These are phyloP conservation scores for Tylochromis polylepis DNA, from an alignment of 2,113 vertebrate species.

Conservation along the genomic window DNA sequence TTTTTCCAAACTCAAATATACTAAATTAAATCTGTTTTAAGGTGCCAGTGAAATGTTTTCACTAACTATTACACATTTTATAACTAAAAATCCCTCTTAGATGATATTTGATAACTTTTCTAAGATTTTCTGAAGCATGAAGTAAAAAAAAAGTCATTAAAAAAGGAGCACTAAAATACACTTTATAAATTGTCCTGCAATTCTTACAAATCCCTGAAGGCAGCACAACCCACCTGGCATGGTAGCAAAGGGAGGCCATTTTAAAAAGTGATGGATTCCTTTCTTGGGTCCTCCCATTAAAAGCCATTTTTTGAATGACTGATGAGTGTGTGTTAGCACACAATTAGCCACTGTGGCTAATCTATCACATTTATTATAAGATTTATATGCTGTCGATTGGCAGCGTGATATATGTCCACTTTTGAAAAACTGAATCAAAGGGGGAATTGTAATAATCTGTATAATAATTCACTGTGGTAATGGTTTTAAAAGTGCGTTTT, in stretches of 20 bases:
- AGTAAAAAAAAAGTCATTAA: neutral
- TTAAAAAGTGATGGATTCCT: slow-evolving; percentile 69
- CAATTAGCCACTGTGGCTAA: slow-evolving; percentile 66
- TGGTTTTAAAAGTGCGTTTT: slow-evolving; percentile 26
- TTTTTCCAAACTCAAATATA: neutral
- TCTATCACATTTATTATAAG: slow-evolving; percentile 67
- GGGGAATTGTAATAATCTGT: slow-evolving; percentile 58
- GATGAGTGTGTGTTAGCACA: slow-evolving; percentile 69
- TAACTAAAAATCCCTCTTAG: neutral
- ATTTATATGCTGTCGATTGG: slow-evolving; percentile 64
- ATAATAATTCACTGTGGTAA: slow-evolving; percentile 52
- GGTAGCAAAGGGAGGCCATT: slow-evolving; percentile 45
- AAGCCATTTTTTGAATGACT: slow-evolving; percentile 69
- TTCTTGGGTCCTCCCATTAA: slow-evolving; percentile 66
- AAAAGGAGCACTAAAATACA: neutral
- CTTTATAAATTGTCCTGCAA: slow-evolving; percentile 11
- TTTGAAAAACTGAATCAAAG: slow-evolving; percentile 61
- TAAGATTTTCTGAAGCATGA: neutral
- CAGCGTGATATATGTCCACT: slow-evolving; percentile 57
- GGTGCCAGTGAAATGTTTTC: neutral
- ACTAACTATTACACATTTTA: neutral
- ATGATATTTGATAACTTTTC: neutral
- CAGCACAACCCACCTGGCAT: neutral
- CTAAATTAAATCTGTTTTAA: neutral
- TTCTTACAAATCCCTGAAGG: slow-evolving; percentile 5